These are phyloP conservation scores for Pterois miles DNA, from an alignment of 2,797 vertebrate species.

Conservation along the genomic window DNA sequence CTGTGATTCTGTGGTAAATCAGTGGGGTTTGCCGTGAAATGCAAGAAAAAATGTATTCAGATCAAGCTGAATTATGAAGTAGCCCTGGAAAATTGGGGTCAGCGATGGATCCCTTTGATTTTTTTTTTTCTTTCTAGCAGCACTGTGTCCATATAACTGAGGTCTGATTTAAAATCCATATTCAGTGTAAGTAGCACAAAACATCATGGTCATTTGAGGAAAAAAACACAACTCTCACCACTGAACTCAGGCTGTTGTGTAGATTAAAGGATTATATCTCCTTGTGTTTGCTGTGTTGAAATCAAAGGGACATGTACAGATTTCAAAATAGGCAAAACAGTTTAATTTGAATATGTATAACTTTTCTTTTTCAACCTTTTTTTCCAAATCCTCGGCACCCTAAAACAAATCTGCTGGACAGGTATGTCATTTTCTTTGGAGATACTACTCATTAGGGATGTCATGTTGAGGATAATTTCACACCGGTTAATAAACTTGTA, in stretches of 20 bases:
- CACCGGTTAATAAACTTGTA: too few species aligned
- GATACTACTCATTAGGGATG: neutral
- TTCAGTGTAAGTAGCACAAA: conserved; percentile 23
- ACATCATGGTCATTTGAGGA: conserved; percentile 6
- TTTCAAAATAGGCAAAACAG: neutral
- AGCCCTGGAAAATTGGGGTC: conserved; percentile 74
- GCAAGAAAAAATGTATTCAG: conserved; percentile 61
- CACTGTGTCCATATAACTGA: conserved; percentile 52
- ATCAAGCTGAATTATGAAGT: conserved; percentile 80
- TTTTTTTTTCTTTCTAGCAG: conserved; percentile 44
- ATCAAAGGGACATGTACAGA: neutral
- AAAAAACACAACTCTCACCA: neutral
- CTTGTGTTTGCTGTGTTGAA: neutral
- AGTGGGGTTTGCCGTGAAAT: conserved; percentile 47
- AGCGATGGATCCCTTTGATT: conserved; percentile 69
- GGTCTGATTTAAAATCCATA: conserved; percentile 62
- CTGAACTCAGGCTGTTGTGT: neutral
- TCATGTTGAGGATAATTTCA: too few species aligned
- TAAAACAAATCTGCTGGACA: neutral
- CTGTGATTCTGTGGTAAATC: conserved; percentile 56
- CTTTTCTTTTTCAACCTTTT: neutral
- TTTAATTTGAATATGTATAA: neutral
- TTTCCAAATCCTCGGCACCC: neutral
- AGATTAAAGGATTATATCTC: neutral
- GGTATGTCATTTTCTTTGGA: neutral